Evolutionary conservation across 2,888 invertebrate genomes (phyloP), one percentile per base, ranked within the genome.

Genomic region (Diarsia brunnea): DNA sequence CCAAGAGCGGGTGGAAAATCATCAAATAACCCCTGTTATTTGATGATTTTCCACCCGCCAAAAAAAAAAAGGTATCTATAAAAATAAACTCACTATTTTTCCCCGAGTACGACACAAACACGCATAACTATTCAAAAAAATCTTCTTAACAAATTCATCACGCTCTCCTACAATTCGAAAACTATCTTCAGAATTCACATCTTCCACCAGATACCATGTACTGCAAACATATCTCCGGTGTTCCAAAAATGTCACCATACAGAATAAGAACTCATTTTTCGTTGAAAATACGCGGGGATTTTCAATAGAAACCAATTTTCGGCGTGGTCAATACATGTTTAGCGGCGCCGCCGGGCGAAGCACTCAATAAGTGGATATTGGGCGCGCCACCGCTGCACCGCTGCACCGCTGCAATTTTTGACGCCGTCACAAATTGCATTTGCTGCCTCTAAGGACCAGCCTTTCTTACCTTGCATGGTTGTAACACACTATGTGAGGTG

Each of bases 391-490:
- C 86, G 82, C 88, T 92, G 92, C 93, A 93, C n/a, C n/a, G n/a
- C n/a, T n/a, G n/a, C 87, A 87, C 89, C 86, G 82, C 88, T 92
- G 92, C 93, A 93, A 93, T 93, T 92, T 92, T 92, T 90, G 89
- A 86, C 88, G 82, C 85, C 75, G 73, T 90, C 91, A 87, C 92
- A 95, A 95, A 95, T 95, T 95, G 93, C 93, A 95, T 95, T 94
- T 92, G 88, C 90, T 85, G 89, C 86, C 91, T 89, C 88, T 79
- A 85, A 87, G 87, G 89, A 89, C 89, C 88, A 86, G 73, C 55
- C 63, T 75, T 88, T 83, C 78, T 77, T 76, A 78, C 82, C 84
- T 77, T 77, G 67, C 60, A 58, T n/a, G 27, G 43, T 61, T 69
- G 68, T 71, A 70, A 65, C 69, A 81, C 68, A 78, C 77, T 77